Percentiles rank a stretch among this genome's conserved stretches.
Evolutionary conservation across 2,113 vertebrate genomes (phyloP).

Genomic region (Plecotus auritus): DNA sequence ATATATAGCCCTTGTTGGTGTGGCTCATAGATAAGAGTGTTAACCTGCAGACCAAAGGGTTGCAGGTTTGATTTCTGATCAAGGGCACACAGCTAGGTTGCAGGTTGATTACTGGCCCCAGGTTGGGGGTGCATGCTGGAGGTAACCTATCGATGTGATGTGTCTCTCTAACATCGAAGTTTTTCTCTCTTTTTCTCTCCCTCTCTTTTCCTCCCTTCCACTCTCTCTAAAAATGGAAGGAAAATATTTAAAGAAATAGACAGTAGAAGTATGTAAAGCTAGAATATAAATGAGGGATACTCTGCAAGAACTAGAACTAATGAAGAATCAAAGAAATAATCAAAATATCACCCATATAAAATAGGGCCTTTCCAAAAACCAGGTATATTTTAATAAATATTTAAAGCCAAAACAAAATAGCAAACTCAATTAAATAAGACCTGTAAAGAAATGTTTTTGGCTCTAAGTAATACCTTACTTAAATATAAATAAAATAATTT

Average conservation of each 20-base stretch:
- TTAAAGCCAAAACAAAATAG: neutral
- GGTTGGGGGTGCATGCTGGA: too few relatives aligned
- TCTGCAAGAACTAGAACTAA: neutral
- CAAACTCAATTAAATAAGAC: neutral
- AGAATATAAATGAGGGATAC: neutral
- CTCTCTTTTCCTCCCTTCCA: too few relatives aligned
- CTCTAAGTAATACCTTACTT: neutral
- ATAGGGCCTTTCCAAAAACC: neutral
- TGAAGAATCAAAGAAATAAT: neutral
- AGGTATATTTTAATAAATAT: neutral
- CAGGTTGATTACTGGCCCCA: too few relatives aligned
- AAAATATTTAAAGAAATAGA: neutral
- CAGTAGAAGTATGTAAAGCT: neutral
- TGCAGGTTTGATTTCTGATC: too few relatives aligned
- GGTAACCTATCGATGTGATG: too few relatives aligned
- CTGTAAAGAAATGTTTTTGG: neutral
- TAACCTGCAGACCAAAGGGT: too few relatives aligned
- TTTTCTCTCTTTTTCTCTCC: too few relatives aligned
- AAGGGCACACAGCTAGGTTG: too few relatives aligned
- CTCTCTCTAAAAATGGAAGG: neutral
- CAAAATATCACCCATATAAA: neutral
- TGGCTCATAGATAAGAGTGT: too few relatives aligned
- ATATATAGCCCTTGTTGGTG: too few relatives aligned
- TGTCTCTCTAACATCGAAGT: too few relatives aligned
- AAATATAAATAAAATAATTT: conserved; percentile 11